Base-by-base conservation (phyloP, 2,888 invertebrate genomes). In the Strigamia maritima region DNA sequence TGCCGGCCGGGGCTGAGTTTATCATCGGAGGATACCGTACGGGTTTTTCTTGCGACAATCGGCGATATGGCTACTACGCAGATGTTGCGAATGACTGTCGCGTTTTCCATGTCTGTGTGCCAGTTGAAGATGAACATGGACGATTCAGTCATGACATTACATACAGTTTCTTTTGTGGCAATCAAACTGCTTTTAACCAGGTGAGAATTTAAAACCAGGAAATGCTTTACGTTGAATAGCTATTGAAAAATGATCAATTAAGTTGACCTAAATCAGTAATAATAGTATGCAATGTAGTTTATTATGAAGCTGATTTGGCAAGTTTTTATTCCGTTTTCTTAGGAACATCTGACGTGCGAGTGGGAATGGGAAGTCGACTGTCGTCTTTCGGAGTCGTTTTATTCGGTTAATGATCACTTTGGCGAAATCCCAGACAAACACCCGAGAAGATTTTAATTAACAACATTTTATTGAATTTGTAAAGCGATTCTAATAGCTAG, bases 151-250 rank as follows among this genome's bases (percentile, higher is more conserved):
- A 76, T 3, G 14, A 79, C 14, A 79, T 79, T 26, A 80, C 80
- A 38, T 81, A 78, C 77, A 79, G 79, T 22, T 81, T 81, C 79
- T 77, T 81, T 35, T 81, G 81, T 31, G 81, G 81, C 22, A 81
- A 81, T 26, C 81, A 81, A 44, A 81, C 81, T 28, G 22, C 80
- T 2, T 81, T 81, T 65, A 80, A 81, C 28, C 81, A 81, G 80
- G 81, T 81, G 74, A 80, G 70, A 70, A 28, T n/a, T 16, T 19
- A 8, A 70, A 70, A 28, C 70, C 10, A 26, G 74, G 2, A 10
- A 3, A 70, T 14, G 3, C 2, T 26, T 60, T 60, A 60, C 14
- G 4, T 14, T 28, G 24, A 75, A 75, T 75, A 28, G 16, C 1
- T 75, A 19, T 75, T 75, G 10, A 10, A 38, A 75, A 75, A 38